These are phyloP conservation scores for Taenioides sp. DNA, from an alignment of 2,797 vertebrate genomes.

Conservation along the genomic window DNA sequence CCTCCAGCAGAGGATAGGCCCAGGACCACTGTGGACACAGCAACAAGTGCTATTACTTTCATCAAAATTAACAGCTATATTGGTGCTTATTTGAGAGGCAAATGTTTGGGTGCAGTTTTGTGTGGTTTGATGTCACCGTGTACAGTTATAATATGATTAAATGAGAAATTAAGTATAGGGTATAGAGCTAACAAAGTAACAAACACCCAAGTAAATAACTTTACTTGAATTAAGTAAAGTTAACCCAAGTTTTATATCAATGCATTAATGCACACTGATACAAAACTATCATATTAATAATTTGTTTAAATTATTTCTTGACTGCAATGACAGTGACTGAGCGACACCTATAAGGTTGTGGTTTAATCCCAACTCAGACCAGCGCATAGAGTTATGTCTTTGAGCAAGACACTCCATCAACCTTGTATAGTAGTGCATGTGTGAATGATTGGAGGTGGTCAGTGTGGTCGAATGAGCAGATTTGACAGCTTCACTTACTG, in stretches of 20 bases:
- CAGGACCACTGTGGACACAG: slow-evolving; percentile 7
- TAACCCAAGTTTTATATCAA: too few species aligned
- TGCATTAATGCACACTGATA: too few species aligned
- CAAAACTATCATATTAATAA: too few species aligned
- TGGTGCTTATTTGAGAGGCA: not conserved
- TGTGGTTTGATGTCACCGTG: not conserved
- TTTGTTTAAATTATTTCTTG: not conserved
- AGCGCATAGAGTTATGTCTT: not conserved
- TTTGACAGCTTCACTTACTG: too few species aligned
- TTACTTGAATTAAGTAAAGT: too few species aligned
- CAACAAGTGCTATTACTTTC: not conserved
- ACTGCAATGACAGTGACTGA: not conserved
- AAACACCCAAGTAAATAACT: too few species aligned
- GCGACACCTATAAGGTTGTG: not conserved
- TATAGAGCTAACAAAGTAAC: too few species aligned
- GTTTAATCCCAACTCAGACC: not conserved
- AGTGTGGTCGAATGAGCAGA: too few species aligned
- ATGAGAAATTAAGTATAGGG: too few species aligned
- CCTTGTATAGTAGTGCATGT: not conserved
- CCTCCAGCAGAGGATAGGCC: slow-evolving; percentile 9
- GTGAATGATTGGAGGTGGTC: not conserved
- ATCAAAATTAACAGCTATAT: not conserved
- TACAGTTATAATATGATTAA: too few species aligned
- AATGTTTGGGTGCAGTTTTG: not conserved
- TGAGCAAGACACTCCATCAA: not conserved